These are phyloP conservation scores for Zoroaster sp. DNA, from an alignment of 53 echinoderm and acorn worm species.

Conservation along the genomic window DNA sequence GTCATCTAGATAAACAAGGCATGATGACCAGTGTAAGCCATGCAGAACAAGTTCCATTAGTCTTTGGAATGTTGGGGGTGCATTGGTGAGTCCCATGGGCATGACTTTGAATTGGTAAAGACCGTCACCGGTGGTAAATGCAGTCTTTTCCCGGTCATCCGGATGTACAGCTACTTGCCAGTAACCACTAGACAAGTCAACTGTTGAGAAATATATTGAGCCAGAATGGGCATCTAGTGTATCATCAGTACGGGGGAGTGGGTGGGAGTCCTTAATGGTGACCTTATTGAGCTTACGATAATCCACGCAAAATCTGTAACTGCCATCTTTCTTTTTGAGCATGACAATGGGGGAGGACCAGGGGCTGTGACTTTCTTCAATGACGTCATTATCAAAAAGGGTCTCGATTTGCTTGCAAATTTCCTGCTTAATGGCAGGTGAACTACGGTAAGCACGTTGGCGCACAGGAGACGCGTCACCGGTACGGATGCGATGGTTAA, in stretches of 20 bases:
- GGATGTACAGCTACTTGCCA: constrained; percentile 63
- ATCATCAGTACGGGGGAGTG: constrained; percentile 84
- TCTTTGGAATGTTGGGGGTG: too few species aligned
- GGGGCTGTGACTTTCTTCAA: constrained; percentile 70
- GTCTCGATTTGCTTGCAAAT: constrained; percentile 59
- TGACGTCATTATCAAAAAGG: constrained; percentile 56
- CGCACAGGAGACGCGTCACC: constrained; percentile 40
- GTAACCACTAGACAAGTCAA: constrained; percentile 79
- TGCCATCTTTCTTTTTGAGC: constrained; percentile 54
- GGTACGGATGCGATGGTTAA: constrained; percentile 61
- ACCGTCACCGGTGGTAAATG: constrained; percentile 53
- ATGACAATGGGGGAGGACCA: constrained; percentile 55
- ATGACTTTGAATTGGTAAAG: neutral
- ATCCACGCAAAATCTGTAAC: constrained; percentile 68
- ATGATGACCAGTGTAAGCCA: too few species aligned
- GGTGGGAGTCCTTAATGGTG: too few species aligned
- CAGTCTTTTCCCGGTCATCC: constrained; percentile 65
- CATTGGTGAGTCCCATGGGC: too few species aligned
- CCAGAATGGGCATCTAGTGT: constrained; percentile 76
- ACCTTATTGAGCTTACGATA: constrained; percentile 61
- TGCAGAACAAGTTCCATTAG: too few species aligned
- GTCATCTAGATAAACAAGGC: too few species aligned
- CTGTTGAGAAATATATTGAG: constrained; percentile 55
- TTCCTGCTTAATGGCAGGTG: constrained; percentile 56
- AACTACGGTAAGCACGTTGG: constrained; percentile 69